Evolutionary conservation across 2,888 invertebrate genomes (phyloP), one percentile per base, ranked within the genome.

Genomic region (Aplocera efformata): DNA sequence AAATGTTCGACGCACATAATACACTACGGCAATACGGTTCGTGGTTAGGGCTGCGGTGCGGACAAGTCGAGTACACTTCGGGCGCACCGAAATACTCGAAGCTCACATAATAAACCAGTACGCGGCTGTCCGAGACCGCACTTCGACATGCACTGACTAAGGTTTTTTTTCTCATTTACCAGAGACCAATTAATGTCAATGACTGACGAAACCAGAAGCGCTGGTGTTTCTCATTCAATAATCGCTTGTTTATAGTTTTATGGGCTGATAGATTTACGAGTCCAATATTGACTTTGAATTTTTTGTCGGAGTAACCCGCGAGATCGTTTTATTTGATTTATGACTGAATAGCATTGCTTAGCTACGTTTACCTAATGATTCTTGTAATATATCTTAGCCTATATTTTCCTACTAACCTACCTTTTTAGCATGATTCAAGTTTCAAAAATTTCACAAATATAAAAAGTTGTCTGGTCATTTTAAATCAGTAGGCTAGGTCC

Each of bases 171-270:
- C 67, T 67, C 70, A 73, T 65, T n/a, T 68, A 67, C 66, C 40
- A 57, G 60, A 66, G 60, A 72, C 65, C 75, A 80, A 82, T 81
- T 80, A 80, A 76, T 79, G 78, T 71, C 80, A 76, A 76, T 78
- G 75, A 77, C 72, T 80, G 76, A 76, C 78, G 76, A 80, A 81
- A 78, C 72, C 56, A 60, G 69, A 71, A 75, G 64, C 72, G 66
- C 65, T 63, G 67, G 63, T 67, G 60, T 72, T 70, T 63, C 68
- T 67, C 63, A 58, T 67, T 63, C 66, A 72, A 71, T 76, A 68
- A 70, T 69, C 63, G 64, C 51, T 63, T 58, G 64, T 67, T 63
- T 58, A 57, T 51, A 55, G 50, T 58, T 61, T 56, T 60, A 58
- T 60, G 48, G 42, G 29, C 40, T 32, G 52, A 55, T 56, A 45